Base-by-base conservation (phyloP, 37 sponge, comb jelly and placozoan species). In the Eunapius fragilis region DNA sequence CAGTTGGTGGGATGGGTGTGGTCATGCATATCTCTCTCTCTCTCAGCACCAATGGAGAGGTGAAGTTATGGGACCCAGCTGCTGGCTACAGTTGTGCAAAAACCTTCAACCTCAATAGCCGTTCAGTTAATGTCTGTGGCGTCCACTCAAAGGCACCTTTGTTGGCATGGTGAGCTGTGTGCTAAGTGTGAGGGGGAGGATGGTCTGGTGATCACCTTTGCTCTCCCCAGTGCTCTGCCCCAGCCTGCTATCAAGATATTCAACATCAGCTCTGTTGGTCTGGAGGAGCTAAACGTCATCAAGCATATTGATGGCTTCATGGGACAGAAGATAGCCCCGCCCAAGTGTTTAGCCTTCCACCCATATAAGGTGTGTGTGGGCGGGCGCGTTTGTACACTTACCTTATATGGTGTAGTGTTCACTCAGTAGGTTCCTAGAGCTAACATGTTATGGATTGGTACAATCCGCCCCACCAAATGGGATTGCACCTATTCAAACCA, bases 261-360 rank as follows among this genome's bases (percentile, higher is more conserved):
- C 86, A 96, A 94, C 58, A 71, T 90, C 0, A 77, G 89, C 26
- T 88, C 86, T 24, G 85, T 82, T 0, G 89, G 90, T 22, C 36
- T 79, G 72, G 47, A 45, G 47, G 47, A 45, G 47, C 77, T 92
- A n/a, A 96, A 86, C 73, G 67, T 86, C 25, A 98, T 98, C 68
- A 87, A 89, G 28, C 94, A 96, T 82, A 93, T 94, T 83, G 94
- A 94, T 87, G 98, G 98, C 14, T 98, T 98, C 79, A 96, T 94
- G 93, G 98, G 96, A 12, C 96, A 98, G 83, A 94, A 86, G 69
- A 94, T 98, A 32, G 93, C 88, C 5, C 91, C 89, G 7, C 94
- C 90, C 31, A 89, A 86, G 25, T 94, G 91, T 30, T 84, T 98
- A 25, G 88, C 95, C 31, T 98, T 98, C 76, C 98, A 97, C 69